Conservation (phyloP, 2,113 vertebrate species). For the Misgurnus anguillicaudatus region DNA sequence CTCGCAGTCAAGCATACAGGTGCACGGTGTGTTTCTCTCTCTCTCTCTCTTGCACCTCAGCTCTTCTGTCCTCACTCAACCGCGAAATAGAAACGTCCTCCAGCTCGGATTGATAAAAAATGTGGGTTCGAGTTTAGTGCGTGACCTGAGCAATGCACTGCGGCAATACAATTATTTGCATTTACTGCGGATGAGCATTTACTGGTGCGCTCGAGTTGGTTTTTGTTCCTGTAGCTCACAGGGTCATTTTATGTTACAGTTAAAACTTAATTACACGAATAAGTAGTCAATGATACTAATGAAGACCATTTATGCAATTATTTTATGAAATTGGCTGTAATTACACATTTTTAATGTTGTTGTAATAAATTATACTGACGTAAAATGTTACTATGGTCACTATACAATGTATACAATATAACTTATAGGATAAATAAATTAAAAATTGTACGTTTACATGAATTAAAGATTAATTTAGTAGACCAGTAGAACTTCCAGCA, state of each 20-base stretch:
- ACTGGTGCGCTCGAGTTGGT: neutral
- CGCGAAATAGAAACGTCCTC: constrained; percentile 1
- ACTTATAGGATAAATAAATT: no score
- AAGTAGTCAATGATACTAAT: neutral
- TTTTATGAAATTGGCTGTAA: neutral
- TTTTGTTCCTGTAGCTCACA: neutral
- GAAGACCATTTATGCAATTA: neutral
- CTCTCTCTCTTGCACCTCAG: constrained; percentile 34
- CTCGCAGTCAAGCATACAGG: constrained; percentile 70
- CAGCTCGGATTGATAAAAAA: neutral
- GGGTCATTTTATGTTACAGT: neutral
- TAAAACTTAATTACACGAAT: neutral
- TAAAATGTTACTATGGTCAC: no score
- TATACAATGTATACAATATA: no score
- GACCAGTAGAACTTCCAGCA: no score
- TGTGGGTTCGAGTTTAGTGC: neutral
- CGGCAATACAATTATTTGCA: neutral
- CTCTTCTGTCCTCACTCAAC: neutral
- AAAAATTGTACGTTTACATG: no score
- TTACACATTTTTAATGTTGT: neutral
- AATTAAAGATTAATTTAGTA: no score
- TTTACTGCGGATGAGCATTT: neutral
- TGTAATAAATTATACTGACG: neutral
- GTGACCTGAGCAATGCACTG: neutral
- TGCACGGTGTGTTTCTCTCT: constrained; percentile 64